A percentile compares a stretch with the other conserved stretches of the same genome.
Evolutionary conservation across 2,888 invertebrate genomes (phyloP).

Genomic region (Automeris io): DNA sequence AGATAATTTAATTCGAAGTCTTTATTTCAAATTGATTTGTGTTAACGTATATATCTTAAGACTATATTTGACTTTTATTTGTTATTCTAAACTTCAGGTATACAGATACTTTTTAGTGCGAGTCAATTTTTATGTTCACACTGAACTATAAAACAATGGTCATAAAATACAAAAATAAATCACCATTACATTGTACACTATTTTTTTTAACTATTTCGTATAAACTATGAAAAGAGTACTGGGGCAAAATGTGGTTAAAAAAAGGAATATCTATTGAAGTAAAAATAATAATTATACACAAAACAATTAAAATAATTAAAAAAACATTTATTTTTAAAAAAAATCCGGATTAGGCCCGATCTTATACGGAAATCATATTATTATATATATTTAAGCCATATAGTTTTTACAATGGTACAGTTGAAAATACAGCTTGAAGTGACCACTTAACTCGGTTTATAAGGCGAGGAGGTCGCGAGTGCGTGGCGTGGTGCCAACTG

Average conservation of each 20-base stretch:
- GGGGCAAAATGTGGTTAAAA: too few relatives aligned
- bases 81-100: slow-evolving; percentile 6
- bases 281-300: too few relatives aligned
- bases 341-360: too few relatives aligned
- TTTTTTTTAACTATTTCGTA: background rate
- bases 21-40: background rate
- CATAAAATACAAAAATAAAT: slow-evolving; percentile 1
- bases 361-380: too few relatives aligned
- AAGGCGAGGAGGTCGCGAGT: background rate
- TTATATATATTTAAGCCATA: too few relatives aligned
- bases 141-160: background rate
- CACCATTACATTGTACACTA: background rate
- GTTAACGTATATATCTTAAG: background rate
- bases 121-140: background rate
- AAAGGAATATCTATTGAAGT: too few relatives aligned
- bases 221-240: background rate
- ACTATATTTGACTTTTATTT: background rate
- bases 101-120: background rate
- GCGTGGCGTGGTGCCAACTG: slow-evolving; percentile 1
- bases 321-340: too few relatives aligned
- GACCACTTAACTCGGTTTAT: slow-evolving; percentile 1
- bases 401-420: background rate
- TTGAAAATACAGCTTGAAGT: background rate
- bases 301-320: too few relatives aligned
- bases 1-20: background rate